Evolutionary conservation across 2,888 invertebrate species (phyloP).

Genomic region (Pediacus dermestoides): DNA sequence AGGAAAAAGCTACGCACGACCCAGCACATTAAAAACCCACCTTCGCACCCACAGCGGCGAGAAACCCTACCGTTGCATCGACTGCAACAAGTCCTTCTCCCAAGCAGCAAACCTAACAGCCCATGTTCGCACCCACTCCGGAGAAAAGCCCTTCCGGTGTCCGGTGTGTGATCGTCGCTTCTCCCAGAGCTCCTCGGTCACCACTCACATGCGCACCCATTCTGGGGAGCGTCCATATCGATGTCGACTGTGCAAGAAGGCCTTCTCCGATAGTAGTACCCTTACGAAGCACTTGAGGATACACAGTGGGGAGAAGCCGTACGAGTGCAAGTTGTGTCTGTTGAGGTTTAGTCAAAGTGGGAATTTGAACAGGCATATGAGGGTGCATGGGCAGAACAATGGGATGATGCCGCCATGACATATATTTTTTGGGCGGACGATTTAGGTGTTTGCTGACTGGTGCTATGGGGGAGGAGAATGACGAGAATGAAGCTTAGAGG

Average conservation of each 20-base stretch:
- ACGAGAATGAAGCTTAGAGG: too few species aligned
- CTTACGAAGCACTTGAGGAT: constrained; percentile 95
- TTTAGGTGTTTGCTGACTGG: too few species aligned
- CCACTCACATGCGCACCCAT: constrained; percentile 99
- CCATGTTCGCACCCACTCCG: constrained; percentile 92
- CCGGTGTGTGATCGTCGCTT: constrained; percentile 95
- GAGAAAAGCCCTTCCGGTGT: constrained; percentile 96
- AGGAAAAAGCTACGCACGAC: constrained; percentile 89
- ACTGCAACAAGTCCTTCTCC: constrained; percentile 95
- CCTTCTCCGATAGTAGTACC: constrained; percentile 98
- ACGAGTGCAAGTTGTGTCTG: constrained; percentile 94
- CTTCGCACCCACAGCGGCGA: constrained; percentile 95
- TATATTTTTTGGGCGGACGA: constrained; percentile 19
- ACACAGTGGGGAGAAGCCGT: constrained; percentile 91
- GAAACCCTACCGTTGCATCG: constrained; percentile 85
- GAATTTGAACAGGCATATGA: constrained; percentile 97
- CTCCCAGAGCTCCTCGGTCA: constrained; percentile 92
- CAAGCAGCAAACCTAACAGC: constrained; percentile 98
- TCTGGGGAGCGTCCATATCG: constrained; percentile 96
- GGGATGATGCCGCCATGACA: constrained; percentile 38
- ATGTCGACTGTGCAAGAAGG: constrained; percentile 95
- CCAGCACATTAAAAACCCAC: constrained; percentile 96
- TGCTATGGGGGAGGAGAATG: too few species aligned
- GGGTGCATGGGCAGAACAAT: constrained; percentile 77
- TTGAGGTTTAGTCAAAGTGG: constrained; percentile 97